Percentiles rank a stretch among this genome's conserved stretches.
Evolutionary conservation across 2,797 vertebrate genomes (phyloP).

Genomic region (Gymnothorax reevesii): DNA sequence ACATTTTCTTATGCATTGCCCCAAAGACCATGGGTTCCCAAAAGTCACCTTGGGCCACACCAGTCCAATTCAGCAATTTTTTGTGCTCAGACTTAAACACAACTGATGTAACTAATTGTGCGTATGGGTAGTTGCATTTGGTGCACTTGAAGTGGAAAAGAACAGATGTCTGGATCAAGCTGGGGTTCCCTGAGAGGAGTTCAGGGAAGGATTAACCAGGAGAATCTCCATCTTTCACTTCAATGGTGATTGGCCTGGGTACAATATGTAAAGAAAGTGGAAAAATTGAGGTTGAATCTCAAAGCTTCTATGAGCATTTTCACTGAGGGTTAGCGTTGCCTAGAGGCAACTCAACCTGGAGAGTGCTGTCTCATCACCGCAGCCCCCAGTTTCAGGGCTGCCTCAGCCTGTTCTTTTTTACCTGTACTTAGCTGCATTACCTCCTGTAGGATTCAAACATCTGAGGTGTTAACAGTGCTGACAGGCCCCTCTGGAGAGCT

Average conservation of each 20-base stretch:
- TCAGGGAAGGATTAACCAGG: no score
- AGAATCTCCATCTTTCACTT: no score
- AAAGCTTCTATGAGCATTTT: background rate
- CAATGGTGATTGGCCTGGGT: background rate
- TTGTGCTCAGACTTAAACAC: no score
- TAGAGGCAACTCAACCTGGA: background rate
- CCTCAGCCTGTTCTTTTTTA: background rate
- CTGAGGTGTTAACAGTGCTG: background rate
- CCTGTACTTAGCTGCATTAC: background rate
- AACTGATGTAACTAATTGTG: no score
- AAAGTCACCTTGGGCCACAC: no score
- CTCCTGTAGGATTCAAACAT: background rate
- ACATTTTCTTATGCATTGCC: no score
- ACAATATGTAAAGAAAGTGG: background rate
- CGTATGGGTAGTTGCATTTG: no score
- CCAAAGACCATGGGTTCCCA: no score
- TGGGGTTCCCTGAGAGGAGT: no score
- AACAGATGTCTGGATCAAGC: no score
- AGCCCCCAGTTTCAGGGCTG: background rate
- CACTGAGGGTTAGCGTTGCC: background rate
- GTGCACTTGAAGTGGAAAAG: no score
- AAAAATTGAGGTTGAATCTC: background rate
- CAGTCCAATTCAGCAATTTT: no score
- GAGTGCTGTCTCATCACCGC: background rate
- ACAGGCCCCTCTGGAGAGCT: background rate